phyloP scores from a whole-genome alignment of 2,797 vertebrate species.

The Delichon dasypus region DNA sequence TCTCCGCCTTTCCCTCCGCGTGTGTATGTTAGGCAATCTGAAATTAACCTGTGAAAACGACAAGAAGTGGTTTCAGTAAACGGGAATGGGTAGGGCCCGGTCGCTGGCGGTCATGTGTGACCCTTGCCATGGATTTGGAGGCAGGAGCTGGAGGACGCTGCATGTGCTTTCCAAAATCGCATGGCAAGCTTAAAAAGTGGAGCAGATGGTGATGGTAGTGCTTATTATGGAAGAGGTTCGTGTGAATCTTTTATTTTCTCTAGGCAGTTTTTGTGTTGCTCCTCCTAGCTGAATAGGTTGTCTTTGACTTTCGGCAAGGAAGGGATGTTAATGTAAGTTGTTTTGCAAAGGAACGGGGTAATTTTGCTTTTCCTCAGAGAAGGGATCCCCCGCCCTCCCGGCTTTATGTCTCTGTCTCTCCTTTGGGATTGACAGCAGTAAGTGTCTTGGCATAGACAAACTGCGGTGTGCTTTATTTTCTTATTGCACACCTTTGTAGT shows the following conservation, averaged over 20 bases:
- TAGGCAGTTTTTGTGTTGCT: background rate
- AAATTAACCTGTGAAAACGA: background rate
- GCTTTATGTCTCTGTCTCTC: background rate
- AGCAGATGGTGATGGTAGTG: constrained; percentile 28
- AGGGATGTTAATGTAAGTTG: background rate
- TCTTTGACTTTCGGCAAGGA: background rate
- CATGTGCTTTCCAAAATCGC: background rate
- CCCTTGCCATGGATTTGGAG: constrained; percentile 49
- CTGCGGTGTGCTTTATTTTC: background rate
- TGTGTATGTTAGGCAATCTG: no score
- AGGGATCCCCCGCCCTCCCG: background rate
- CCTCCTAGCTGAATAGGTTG: background rate
- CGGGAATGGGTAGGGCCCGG: background rate
- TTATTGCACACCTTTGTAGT: background rate
- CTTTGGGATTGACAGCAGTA: background rate
- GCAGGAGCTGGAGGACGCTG: background rate
- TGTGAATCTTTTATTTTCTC: constrained; percentile 31
- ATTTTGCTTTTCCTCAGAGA: background rate
- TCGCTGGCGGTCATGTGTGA: background rate
- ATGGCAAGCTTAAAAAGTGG: constrained; percentile 22
- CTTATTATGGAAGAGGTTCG: constrained; percentile 13
- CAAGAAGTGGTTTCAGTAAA: background rate
- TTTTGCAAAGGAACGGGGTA: background rate
- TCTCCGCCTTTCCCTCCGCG: accelerated
- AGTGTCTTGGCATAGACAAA: background rate